A percentile compares a stretch with the other conserved stretches of the same genome.
phyloP scores from a whole-genome alignment of 2,888 invertebrate genomes.

The Polia nebulosa region DNA sequence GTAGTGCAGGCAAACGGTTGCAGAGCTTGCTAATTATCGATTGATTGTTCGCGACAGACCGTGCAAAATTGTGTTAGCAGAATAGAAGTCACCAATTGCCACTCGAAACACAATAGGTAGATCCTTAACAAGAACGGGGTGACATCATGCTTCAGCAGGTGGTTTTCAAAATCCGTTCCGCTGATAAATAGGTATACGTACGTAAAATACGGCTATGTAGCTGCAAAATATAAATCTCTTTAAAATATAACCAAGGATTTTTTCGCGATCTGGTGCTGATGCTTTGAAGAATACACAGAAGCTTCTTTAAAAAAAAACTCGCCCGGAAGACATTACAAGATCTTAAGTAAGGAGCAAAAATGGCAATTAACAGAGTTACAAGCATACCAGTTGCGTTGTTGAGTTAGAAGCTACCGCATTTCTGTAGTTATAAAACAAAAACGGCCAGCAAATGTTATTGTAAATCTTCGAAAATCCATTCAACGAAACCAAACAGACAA shows the following conservation, averaged over 20 bases:
- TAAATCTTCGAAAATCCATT: constrained; percentile 9
- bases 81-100: constrained; percentile 35
- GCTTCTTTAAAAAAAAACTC: constrained; percentile 7
- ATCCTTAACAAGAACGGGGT: constrained; percentile 19
- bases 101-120: constrained; percentile 32
- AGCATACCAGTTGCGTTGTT: constrained; percentile 18
- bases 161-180: constrained; percentile 27
- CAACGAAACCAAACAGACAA: constrained; percentile 24
- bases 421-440: constrained; percentile 10
- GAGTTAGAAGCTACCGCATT: constrained; percentile 34
- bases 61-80: constrained; percentile 34
- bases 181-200: constrained; percentile 23
- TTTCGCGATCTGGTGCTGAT: not conserved
- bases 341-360: constrained; percentile 29
- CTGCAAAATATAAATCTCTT: constrained; percentile 3
- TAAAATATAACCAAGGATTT: constrained; percentile 23
- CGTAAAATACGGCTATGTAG: constrained; percentile 1
- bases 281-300: not conserved
- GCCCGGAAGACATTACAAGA: constrained; percentile 33
- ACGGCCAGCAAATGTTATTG: constrained; percentile 3
- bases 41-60: constrained; percentile 44
- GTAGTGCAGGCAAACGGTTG: constrained; percentile 50
- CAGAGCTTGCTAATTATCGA: constrained; percentile 48
- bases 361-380: constrained; percentile 39
- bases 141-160: constrained; percentile 7